Evolutionary conservation across 2,888 invertebrate species (phyloP), one percentile per base, ranked within the genome.

Genomic region (Drosophila ezoana): DNA sequence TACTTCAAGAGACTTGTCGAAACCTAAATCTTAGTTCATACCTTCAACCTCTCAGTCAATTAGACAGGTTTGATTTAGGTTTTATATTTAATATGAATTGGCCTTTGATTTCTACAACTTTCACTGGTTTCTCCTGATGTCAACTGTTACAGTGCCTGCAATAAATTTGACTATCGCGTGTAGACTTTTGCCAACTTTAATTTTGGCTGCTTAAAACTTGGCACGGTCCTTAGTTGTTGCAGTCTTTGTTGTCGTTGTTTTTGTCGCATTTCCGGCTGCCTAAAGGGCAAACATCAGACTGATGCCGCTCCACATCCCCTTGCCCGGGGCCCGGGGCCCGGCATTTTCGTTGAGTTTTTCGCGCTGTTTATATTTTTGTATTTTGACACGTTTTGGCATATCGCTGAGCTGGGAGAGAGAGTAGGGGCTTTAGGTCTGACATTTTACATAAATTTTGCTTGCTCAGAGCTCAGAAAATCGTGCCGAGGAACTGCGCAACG

Each of bases 301-400:
- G 43, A 41, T 37, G 43, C 54, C 47, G 44, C 16, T 61, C 18
- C 33, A 16, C 6, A 35, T 48, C 20, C 54, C 47, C 28, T 28
- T 23, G 18, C 45, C 54, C 53, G 62, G 68, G 58, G 63, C 53
- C 49, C 57, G 60, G 68, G 60, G 63, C 53, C 49, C 59, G 60
- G 18, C 69, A 79, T 70, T 85, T 73, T 72, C 68, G 63, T 66
- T 76, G 68, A 73, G 81, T 72, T 85, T 83, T 78, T 86, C 80
- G 62, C 80, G 86, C 66, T 83, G 86, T 80, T 83, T 87, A 66
- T 82, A 81, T 77, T 85, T 83, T 79, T 81, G 79, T 83, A 81
- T 89, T 87, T 81, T 89, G 89, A 89, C 83, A 87, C 87, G 80
- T 87, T 87, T 87, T 85, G 87, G 87, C 82, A 87, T 75, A 69